These are phyloP conservation scores for Epinephelus moara DNA, from an alignment of 2,113 vertebrate species.

Conservation along the genomic window DNA sequence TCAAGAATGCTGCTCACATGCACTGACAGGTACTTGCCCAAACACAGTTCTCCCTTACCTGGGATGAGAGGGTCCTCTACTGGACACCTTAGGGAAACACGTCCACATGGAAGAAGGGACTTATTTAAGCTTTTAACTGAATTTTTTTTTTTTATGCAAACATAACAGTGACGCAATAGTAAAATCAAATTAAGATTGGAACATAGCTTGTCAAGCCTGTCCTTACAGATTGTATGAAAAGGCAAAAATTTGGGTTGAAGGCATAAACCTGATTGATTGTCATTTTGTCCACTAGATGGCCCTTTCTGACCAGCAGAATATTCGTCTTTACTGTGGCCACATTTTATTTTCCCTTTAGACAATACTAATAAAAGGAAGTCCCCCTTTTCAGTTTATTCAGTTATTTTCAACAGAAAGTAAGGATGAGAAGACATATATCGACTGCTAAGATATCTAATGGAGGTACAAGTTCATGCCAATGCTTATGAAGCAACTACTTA, in stretches of 20 bases:
- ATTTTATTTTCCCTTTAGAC: neutral
- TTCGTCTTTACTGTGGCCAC: neutral
- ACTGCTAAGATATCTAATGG: neutral
- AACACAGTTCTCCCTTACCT: slow-evolving; percentile 13
- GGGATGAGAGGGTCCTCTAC: slow-evolving; percentile 54
- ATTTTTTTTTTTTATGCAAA: neutral
- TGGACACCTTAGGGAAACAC: slow-evolving; percentile 37
- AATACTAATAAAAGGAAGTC: neutral
- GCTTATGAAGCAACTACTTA: neutral
- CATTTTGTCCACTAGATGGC: slow-evolving; percentile 67
- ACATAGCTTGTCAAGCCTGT: neutral
- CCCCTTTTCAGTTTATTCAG: neutral
- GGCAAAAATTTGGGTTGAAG: neutral
- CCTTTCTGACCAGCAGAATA: slow-evolving; percentile 33
- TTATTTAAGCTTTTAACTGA: neutral
- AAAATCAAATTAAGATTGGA: neutral
- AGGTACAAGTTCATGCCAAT: neutral
- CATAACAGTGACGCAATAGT: neutral
- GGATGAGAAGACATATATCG: neutral
- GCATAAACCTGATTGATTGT: neutral
- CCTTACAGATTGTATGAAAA: neutral
- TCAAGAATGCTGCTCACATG: neutral
- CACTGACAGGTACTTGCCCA: neutral
- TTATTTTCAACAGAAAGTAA: neutral
- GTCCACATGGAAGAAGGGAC: neutral